Base-by-base conservation (phyloP, 2,113 vertebrate genomes). In the Pygoscelis antarcticus region DNA sequence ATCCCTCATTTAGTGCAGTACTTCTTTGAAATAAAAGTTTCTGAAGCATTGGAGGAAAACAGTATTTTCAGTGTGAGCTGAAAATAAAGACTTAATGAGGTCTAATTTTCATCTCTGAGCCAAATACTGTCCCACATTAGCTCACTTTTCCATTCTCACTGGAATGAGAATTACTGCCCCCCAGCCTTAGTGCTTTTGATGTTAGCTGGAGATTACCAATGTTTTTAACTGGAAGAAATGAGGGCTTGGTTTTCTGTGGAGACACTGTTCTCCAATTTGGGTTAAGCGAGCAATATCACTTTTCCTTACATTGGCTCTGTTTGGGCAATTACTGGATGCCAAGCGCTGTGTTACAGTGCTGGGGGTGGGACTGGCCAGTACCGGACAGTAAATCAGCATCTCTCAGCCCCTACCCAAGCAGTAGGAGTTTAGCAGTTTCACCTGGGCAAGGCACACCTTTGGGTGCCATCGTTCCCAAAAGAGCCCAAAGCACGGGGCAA, bases 11-110 rank as follows among this genome's bases (percentile, higher is more conserved):
- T 60, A 54, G 29, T 29, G 61, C 57, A 88, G 49, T 27, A 49
- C 34, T 79, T 69, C 51, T 87, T 80, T 81, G 68, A 95, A 86
- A 78, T 69, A 44, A 55, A 88, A 92, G n/a, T 89, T 92, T 91
- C 72, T 91, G 74, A 87, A 84, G 64, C 52, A 60, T 26, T 74
- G 46, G 34, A 92, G 42, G 47, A 87, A 92, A 89, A 62, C 19
- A 20, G 44, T 58, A 47, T 71, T 89, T 92, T 84, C 44, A 64
- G 74, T 22, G 16, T 71, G 72, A 94, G 89, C 20, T 87, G 74
- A 91, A 96, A 94, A 81, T 78, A 66, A 92, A 91, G 72, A 93
- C 64, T 92, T 95, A 96, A 96, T 89, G 83, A 95, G 87, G 51
- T 62, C 89, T 95, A 68, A 87, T 95, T 95, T 96, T 94, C 77